These are phyloP conservation scores for Cyprinella venusta DNA, from an alignment of 2,797 vertebrate genomes.

Conservation along the genomic window DNA sequence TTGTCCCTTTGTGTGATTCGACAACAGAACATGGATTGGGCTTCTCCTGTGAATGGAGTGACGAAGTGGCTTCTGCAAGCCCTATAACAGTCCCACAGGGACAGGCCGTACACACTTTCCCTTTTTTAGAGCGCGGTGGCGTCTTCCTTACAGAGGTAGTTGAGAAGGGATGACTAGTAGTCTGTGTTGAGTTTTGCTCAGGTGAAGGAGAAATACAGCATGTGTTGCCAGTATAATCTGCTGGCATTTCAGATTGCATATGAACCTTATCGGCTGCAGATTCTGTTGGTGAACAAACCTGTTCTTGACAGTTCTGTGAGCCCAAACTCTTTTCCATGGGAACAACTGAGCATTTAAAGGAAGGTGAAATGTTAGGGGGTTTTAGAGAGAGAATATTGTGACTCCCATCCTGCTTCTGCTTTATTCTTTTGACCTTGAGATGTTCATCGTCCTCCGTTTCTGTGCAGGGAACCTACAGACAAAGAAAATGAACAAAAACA, in stretches of 20 bases:
- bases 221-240: background rate
- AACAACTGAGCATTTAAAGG: conserved; percentile 10
- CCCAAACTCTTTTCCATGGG: background rate
- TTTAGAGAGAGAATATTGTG: background rate
- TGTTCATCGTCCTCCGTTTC: background rate
- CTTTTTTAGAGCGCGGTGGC: conserved; percentile 25
- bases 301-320: background rate
- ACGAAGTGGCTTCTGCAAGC: conserved; percentile 22
- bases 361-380: background rate
- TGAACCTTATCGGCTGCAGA: background rate
- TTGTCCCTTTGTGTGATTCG: background rate
- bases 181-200: background rate
- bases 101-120: conserved; percentile 63
- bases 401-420: conserved; percentile 18
- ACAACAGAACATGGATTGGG: background rate
- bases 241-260: conserved; percentile 7
- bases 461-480: conserved; percentile 23
- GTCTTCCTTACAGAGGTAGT: conserved; percentile 42
- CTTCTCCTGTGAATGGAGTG: conserved; percentile 30
- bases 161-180: background rate
- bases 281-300: background rate
- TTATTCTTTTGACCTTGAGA: conserved; percentile 49
- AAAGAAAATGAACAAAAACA: conserved; percentile 22
- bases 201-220: background rate
- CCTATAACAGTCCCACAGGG: conserved; percentile 67